These are phyloP conservation scores for Epizoanthus rinbou DNA, from an alignment of 92 coral and sea anemone species.

Conservation along the genomic window DNA sequence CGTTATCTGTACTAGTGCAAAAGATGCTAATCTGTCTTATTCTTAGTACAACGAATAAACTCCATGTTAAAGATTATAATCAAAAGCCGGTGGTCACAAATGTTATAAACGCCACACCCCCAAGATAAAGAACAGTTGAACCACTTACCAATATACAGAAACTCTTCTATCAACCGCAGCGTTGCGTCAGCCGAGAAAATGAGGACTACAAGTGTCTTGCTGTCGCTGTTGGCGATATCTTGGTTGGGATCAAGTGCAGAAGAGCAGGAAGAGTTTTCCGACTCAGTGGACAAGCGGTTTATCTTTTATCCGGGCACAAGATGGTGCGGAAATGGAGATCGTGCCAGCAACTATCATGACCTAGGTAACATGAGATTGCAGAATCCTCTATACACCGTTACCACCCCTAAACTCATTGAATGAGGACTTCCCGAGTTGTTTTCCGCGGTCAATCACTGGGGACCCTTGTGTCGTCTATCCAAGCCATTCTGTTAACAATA, in stretches of 20 bases:
- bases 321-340: neutral
- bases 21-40: too few species aligned
- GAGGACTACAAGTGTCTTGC: neutral
- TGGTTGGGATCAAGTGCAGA: neutral
- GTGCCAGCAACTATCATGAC: neutral
- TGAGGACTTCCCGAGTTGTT: too few species aligned
- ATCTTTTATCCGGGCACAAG: neutral
- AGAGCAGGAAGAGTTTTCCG: neutral
- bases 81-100: too few species aligned
- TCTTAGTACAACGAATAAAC: too few species aligned
- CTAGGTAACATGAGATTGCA: neutral
- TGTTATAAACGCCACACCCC: too few species aligned
- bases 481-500: too few species aligned
- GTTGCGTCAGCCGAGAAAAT: neutral
- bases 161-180: neutral
- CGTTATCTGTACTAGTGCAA: too few species aligned
- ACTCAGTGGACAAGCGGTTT: conserved; percentile 10
- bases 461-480: too few species aligned
- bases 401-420: too few species aligned
- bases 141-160: neutral
- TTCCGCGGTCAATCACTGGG: too few species aligned
- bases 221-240: neutral
- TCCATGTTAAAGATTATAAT: too few species aligned
- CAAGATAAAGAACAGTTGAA: neutral
- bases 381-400: too few species aligned